Conservation (phyloP, 2,888 invertebrate species). For the Cosmorhoe ocellata region DNA sequence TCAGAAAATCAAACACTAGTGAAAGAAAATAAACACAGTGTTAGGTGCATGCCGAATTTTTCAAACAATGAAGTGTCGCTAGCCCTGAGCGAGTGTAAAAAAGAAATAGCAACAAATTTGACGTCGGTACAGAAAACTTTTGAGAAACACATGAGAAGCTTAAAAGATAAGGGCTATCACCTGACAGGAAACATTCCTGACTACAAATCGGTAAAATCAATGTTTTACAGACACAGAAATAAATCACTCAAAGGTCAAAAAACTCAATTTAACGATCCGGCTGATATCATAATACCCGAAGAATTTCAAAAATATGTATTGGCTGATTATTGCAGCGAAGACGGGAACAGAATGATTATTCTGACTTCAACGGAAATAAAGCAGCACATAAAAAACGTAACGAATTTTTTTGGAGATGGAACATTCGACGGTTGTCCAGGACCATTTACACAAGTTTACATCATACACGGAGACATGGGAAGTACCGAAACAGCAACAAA, state of each 20-base stretch:
- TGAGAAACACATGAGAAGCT: conserved; percentile 3
- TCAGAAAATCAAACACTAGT: no score
- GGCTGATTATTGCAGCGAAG: conserved; percentile 1
- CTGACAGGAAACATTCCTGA: conserved; percentile 9
- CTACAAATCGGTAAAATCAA: conserved; percentile 4
- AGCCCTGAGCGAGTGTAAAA: no score
- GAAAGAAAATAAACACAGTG: no score
- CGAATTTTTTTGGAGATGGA: conserved; percentile 1
- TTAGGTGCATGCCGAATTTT: no score
- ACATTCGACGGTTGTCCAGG: conserved; percentile 3
- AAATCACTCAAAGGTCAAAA: conserved; percentile 7
- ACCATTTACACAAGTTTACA: conserved; percentile 13
- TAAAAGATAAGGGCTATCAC: conserved; percentile 9
- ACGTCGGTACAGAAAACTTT: background rate
- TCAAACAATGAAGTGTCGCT: no score
- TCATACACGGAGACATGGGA: conserved; percentile 11
- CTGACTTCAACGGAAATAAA: background rate
- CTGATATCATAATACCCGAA: conserved; percentile 2
- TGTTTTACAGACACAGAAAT: conserved; percentile 6
- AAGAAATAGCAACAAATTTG: no score
- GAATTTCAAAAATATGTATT: conserved; percentile 1
- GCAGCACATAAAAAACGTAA: conserved; percentile 1
- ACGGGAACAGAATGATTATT: background rate
- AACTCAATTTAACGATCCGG: conserved; percentile 7
- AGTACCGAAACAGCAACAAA: conserved; percentile 12